Evolutionary conservation across 2,888 invertebrate species (phyloP), one percentile per base, ranked within the genome.

Genomic region (Cinara cedri): DNA sequence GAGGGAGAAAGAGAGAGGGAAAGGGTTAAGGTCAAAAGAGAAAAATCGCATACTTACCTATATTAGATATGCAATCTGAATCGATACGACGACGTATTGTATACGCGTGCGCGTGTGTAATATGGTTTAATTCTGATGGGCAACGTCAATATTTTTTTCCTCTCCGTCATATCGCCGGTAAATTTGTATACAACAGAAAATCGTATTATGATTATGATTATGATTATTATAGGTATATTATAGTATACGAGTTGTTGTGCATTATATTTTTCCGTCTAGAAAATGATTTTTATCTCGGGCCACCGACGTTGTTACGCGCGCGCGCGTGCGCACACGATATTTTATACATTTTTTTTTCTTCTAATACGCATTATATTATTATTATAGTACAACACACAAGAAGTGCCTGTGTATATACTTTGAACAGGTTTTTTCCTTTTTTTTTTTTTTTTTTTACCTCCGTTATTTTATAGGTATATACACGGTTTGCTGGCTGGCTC

Each of bases 241-340:
- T 34, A 34, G 34, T 34, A 19, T 9, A 21, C 24, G 42, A n/a
- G 34, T 34, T 34, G 34, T 34, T 34, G 34, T 34, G 46, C 60
- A 46, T 16, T 63, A 54, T 76, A 76, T 66, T 76, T 57, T 55
- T 57, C 55, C 46, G 44, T 66, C 66, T 66, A 55, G 66, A 66
- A 57, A 76, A 55, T 10, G 66, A 76, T 76, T 66, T 76, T 57
- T 66, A 66, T 66, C 75, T 76, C 75, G 75, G 75, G 66, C 75
- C 75, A 76, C 75, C 75, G 75, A 76, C 75, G 75, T 76, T 55
- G 75, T 76, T 76, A 76, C 55, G 66, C 75, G 62, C 62, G 34
- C 34, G 34, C 34, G 34, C 34, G 34, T 4, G 66, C 66, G 55
- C 66, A 57, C 75, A 57, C 26, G 55, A 75, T 75, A 65, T 54